phyloP scores from a whole-genome alignment of 2,113 vertebrate species.

The Nesogale talazaci region DNA sequence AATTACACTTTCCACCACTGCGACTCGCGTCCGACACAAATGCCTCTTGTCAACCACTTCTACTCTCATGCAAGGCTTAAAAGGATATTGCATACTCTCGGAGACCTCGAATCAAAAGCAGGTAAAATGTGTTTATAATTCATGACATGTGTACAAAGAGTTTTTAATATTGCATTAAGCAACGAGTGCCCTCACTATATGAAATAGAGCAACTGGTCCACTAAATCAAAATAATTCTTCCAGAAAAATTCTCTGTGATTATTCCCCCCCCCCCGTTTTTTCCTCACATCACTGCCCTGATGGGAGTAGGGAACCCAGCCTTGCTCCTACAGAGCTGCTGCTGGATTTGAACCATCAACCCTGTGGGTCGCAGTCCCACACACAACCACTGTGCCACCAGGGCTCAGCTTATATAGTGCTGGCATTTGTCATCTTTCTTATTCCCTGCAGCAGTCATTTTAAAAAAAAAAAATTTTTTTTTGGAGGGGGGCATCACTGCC shows the following conservation, averaged over 20 bases:
- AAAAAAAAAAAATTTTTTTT: no score
- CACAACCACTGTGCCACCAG: no score
- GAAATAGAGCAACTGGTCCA: neutral
- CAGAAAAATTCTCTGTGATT: neutral
- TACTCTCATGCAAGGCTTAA: slow-evolving; percentile 98
- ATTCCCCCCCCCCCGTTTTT: no score
- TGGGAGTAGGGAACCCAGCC: no score
- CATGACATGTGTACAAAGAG: neutral
- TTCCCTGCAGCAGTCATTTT: neutral
- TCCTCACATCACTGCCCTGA: no score
- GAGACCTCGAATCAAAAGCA: slow-evolving; percentile 89
- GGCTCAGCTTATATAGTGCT: no score
- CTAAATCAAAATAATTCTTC: slow-evolving; percentile 38
- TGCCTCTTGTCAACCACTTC: slow-evolving; percentile 99
- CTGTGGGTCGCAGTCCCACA: no score
- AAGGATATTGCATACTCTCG: slow-evolving; percentile 96
- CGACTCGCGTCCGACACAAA: slow-evolving; percentile 96
- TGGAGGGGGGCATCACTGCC: no score
- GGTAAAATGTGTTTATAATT: slow-evolving; percentile 19
- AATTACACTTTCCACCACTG: slow-evolving; percentile 95
- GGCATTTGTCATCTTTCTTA: neutral
- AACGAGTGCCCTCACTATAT: neutral
- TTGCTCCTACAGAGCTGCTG: no score
- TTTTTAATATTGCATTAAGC: neutral
- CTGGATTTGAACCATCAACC: no score